Base-by-base conservation (phyloP, 2,797 vertebrate genomes). In the Notolepis coatsorum region DNA sequence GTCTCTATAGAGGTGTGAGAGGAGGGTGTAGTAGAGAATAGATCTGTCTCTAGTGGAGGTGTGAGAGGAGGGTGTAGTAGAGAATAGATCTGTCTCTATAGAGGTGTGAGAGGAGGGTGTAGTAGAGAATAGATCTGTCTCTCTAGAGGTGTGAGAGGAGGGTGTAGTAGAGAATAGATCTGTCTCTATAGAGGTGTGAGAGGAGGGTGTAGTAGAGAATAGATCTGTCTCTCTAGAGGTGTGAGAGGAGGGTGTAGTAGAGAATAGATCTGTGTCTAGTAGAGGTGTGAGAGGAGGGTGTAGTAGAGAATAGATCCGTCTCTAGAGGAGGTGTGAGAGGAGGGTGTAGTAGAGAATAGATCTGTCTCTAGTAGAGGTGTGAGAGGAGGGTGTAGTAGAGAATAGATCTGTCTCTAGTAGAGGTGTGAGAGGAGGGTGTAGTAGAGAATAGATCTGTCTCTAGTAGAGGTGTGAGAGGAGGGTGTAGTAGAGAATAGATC, bases 141-240 rank as follows among this genome's bases (percentile, higher is more conserved):
- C n/a, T n/a, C n/a, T n/a, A n/a, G n/a, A n/a, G n/a, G 53, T 73
- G 69, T 82, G 27, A 27, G 71, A 72, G 58, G 70, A 71, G 66
- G n/a, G 58, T 20, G 12, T 57, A 20, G 31, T 27, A 4, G 38
- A 48, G n/a, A n/a, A n/a, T n/a, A n/a, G n/a, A n/a, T n/a, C n/a
- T n/a, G n/a, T n/a, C n/a, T n/a, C n/a, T n/a, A n/a, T n/a, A n/a
- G n/a, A n/a, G n/a, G 53, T 73, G 69, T 82, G 27, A 27, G 71
- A 72, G 58, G 70, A 71, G 66, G n/a, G 58, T 20, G 12, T 57
- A 20, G 31, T 27, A 4, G 38, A 48, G n/a, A n/a, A n/a, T n/a
- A n/a, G n/a, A n/a, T n/a, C n/a, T n/a, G n/a, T n/a, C n/a, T n/a
- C n/a, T n/a, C n/a, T n/a, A n/a, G n/a, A n/a, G n/a, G 53, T 73